Evolutionary conservation across 2,113 vertebrate genomes (phyloP), one percentile per base, ranked within the genome.

Genomic region (Alces alces): DNA sequence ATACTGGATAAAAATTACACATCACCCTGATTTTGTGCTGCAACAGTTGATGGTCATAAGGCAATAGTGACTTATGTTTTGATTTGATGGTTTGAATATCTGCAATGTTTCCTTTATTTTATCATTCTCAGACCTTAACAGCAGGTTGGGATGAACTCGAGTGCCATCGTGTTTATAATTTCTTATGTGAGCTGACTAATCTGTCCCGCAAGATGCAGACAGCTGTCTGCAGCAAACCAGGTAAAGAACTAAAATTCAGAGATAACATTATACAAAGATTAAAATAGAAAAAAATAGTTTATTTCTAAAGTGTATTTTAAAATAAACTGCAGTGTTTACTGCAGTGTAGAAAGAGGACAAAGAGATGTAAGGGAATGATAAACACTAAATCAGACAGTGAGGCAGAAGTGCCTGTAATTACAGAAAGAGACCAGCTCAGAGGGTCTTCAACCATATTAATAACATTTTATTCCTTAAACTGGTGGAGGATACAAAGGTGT

Each of bases 131-230:
- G 99, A 99, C 99, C 28, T 98, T 99, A 88, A 99, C 99, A 33
- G 99, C 99, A 39, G 99, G 99, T 80, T 99, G 99, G 99, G 99
- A 99, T 97, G 99, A 99, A 85, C 96, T 99, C 6, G 99, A 99
- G 97, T 99, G 99, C 64, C 99, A 99, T 90, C 99, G 99, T 89
- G 99, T 99, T 30, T 99, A 99, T 96, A 99, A 98, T 95, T 99
- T 99, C 97, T 97, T 99, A 96, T 99, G 99, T 85, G 99, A 99
- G 21, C 83, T 99, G 45, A 99, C 99, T 97, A 98, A 98, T 47
- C 97, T 99, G 23, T 98, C 98, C 84, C 98, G 98, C 8, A 99
- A 99, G 95, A 98, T 99, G 7, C 98, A 99, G 98, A 97, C 96
- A 8, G 98, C 99, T 16, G 98, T 99, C 64, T 98, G 97, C 87